Conservation (phyloP, 2,888 invertebrate genomes). For the Eupithecia subfuscata region DNA sequence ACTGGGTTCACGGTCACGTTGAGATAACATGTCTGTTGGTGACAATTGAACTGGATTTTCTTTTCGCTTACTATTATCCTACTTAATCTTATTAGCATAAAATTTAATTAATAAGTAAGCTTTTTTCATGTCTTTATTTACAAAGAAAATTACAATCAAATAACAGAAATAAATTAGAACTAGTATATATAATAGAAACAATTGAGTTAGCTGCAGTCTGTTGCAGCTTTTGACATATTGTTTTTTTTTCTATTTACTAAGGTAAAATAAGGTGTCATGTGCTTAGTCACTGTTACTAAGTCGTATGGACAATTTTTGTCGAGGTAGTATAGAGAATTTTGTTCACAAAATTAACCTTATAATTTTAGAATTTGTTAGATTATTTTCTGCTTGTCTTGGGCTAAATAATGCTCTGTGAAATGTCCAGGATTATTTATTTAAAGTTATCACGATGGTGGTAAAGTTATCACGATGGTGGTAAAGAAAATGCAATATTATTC, state of each 20-base stretch:
- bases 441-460: background rate
- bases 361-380: background rate
- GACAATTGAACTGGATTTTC: slow-evolving; percentile 44
- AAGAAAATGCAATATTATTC: background rate
- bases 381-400: background rate
- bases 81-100: background rate
- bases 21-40: slow-evolving; percentile 51
- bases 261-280: background rate
- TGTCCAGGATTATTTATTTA: no score
- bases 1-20: slow-evolving; percentile 76
- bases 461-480: background rate
- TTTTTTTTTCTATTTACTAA: background rate
- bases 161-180: no score
- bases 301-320: no score
- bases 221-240: no score
- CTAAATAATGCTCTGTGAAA: no score
- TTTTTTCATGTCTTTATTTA: no score
- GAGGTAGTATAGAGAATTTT: background rate
- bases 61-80: background rate
- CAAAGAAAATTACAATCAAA: no score
- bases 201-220: no score
- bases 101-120: no score
- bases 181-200: no score
- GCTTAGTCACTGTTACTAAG: background rate
- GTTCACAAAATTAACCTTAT: background rate